These are phyloP conservation scores for Poliocrania exsul DNA, from an alignment of 2,797 vertebrate species.

Conservation along the genomic window DNA sequence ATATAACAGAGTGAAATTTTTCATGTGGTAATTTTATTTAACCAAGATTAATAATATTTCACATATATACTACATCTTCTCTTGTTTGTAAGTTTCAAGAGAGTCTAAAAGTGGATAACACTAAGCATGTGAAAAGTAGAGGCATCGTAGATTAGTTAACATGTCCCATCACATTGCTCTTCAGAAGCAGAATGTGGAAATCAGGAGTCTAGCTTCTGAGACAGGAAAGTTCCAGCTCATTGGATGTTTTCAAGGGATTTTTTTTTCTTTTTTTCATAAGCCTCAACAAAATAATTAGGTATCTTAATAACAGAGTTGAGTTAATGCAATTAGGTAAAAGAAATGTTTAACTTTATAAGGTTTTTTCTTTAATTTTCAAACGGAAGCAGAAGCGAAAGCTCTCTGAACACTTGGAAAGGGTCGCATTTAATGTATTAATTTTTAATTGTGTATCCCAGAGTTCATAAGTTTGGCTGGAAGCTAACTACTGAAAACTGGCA, in stretches of 20 bases:
- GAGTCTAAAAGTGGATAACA: background rate
- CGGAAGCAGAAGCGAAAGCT: background rate
- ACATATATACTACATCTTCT: background rate
- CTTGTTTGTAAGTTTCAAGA: background rate
- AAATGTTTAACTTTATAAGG: background rate
- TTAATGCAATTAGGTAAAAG: background rate
- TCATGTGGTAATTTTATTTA: background rate
- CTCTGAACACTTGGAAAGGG: background rate
- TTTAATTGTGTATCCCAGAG: background rate
- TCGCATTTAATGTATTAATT: background rate
- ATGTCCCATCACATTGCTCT: background rate
- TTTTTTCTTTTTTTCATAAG: background rate
- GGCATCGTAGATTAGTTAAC: background rate
- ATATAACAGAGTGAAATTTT: background rate
- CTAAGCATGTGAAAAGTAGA: background rate
- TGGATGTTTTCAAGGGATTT: background rate
- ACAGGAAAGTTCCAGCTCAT: background rate
- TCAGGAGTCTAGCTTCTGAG: background rate
- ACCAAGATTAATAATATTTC: background rate
- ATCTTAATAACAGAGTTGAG: background rate
- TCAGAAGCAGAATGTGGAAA: background rate
- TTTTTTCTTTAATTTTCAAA: background rate
- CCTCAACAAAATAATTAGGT: background rate
- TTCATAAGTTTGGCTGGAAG: background rate
- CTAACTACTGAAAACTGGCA: background rate